Evolutionary conservation across 1,140 invertebrate species (phyloP).

Genomic region (Thaumetopoea pityocampa): DNA sequence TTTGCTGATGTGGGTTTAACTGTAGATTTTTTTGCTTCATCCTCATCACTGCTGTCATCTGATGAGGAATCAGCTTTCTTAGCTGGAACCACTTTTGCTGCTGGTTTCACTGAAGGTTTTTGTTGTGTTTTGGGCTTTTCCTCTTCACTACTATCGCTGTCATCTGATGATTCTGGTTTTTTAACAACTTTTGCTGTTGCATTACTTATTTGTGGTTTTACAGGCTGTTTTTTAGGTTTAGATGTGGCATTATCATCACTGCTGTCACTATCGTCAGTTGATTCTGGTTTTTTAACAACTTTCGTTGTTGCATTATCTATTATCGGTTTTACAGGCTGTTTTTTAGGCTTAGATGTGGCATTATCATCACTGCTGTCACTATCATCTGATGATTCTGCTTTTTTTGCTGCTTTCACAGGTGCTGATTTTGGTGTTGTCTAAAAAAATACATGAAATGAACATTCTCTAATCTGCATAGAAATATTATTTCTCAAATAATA

Average conservation of each 20-base stretch:
- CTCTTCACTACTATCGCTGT: slow-evolving; percentile 9
- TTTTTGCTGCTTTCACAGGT: slow-evolving; percentile 16
- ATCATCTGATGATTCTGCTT: slow-evolving; percentile 29
- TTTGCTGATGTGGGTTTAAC: slow-evolving; percentile 19
- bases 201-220: not conserved
- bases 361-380: slow-evolving; percentile 37
- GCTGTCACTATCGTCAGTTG: slow-evolving; percentile 16
- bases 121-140: slow-evolving; percentile 4
- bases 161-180: slow-evolving; percentile 11
- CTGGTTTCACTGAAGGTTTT: slow-evolving; percentile 5
- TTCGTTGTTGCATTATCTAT: slow-evolving; percentile 25
- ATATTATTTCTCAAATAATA: not conserved
- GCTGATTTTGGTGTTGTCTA: slow-evolving; percentile 20
- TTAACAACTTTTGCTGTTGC: slow-evolving; percentile 1
- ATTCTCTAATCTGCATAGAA: not conserved
- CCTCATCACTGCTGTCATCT: slow-evolving; percentile 35
- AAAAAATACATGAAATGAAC: slow-evolving; percentile 1
- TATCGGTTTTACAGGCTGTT: slow-evolving; percentile 30
- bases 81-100: slow-evolving; percentile 2
- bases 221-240: not conserved
- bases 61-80: slow-evolving; percentile 8
- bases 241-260: slow-evolving; percentile 11
- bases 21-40: slow-evolving; percentile 27
- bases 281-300: slow-evolving; percentile 21
- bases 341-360: slow-evolving; percentile 33